Percentiles rank a stretch among this genome's conserved stretches.
Evolutionary conservation across 2,113 vertebrate species (phyloP).

Genomic region (Hemicordylus capensis): DNA sequence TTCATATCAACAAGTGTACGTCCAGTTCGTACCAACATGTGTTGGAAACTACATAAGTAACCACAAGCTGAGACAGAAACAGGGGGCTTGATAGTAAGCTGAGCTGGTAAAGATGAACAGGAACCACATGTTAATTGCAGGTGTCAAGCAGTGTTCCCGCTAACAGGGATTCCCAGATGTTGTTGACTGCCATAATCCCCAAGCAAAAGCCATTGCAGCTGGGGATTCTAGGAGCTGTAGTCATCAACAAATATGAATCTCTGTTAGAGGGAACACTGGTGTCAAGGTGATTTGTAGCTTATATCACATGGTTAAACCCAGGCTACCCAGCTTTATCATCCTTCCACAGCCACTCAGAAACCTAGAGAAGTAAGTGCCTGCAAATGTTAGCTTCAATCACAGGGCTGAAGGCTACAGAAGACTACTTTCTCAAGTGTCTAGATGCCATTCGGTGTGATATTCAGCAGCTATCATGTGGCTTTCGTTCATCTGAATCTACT

Average conservation of each 20-base stretch:
- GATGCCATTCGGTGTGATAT: too few species aligned
- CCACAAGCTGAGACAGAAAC: neutral
- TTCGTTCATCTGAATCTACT: neutral
- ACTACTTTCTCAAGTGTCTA: neutral
- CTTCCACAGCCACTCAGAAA: neutral
- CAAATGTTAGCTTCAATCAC: neutral
- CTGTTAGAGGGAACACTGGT: too few species aligned
- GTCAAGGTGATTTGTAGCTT: neutral
- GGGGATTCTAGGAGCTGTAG: too few species aligned
- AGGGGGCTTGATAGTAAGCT: neutral
- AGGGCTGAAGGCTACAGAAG: neutral
- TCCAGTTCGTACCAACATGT: neutral
- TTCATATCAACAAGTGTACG: neutral
- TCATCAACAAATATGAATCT: too few species aligned
- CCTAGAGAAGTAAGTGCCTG: neutral
- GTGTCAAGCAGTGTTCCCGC: too few species aligned
- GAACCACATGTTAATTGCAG: too few species aligned
- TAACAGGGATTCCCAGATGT: too few species aligned
- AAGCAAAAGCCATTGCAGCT: too few species aligned
- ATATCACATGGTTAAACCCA: neutral
- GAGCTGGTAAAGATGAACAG: too few species aligned
- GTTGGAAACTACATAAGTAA: neutral
- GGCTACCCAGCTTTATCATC: neutral
- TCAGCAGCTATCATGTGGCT: neutral
- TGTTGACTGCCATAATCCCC: too few species aligned